phyloP scores from a whole-genome alignment of 23 tunicate genomes.

The Phallusia fumigata region DNA sequence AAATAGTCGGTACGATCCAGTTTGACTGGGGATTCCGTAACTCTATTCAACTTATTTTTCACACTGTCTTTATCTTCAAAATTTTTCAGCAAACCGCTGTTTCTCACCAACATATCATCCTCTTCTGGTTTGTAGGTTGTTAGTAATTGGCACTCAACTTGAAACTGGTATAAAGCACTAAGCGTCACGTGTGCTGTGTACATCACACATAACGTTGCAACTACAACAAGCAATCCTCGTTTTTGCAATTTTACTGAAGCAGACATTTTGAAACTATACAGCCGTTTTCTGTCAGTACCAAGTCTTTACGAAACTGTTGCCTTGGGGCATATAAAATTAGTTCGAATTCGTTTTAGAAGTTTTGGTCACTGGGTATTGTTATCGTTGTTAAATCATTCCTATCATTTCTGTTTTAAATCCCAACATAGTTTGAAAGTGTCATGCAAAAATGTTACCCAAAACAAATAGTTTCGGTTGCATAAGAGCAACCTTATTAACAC shows the following conservation, averaged over 20 bases:
- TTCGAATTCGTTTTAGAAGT: too few species aligned
- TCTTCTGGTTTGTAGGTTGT: not conserved
- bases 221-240: not conserved
- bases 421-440: too few species aligned
- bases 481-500: too few species aligned
- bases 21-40: not conserved
- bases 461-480: too few species aligned
- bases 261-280: not conserved
- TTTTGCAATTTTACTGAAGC: not conserved
- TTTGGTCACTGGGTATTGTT: too few species aligned
- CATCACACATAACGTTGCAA: not conserved
- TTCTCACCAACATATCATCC: not conserved
- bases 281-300: not conserved
- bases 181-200: conserved; percentile 11
- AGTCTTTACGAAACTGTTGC: not conserved
- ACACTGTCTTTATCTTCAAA: too few species aligned
- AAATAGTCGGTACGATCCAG: conserved; percentile 39
- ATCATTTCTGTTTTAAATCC: too few species aligned
- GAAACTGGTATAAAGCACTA: not conserved
- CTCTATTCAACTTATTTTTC: not conserved
- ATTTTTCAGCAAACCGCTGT: not conserved
- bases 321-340: too few species aligned
- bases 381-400: too few species aligned
- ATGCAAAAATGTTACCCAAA: too few species aligned
- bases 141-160: not conserved